Evolutionary conservation across 2,888 invertebrate genomes (phyloP), one percentile per base, ranked within the genome.

Genomic region (Aquatica leii): DNA sequence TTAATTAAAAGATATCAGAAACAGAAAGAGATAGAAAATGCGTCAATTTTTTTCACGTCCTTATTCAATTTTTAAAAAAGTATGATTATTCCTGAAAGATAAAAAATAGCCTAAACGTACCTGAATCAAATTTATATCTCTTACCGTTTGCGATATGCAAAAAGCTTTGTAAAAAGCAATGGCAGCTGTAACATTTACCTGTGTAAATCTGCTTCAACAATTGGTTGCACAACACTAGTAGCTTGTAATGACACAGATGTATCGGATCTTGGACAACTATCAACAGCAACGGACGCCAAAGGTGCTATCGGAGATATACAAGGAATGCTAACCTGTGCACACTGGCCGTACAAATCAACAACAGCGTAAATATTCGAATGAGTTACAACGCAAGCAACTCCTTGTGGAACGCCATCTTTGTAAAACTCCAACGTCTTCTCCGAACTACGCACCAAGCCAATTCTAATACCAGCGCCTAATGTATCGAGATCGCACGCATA

Each of bases 261-360:
- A 62, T 82, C 81, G 0, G 80, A 79, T 31, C 78, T 68, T 6
- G 73, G 75, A 71, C 78, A 79, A 49, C 72, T 75, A 40, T 76
- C 80, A 40, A 76, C 80, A 71, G 24, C 81, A 74, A 68, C 80
- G 75, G 65, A 74, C 76, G 61, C 81, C 48, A 71, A 81, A 59
- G 43, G 83, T 12, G 74, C 76, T 17, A 78, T 56, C 1, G 81
- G 80, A 1, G 80, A 78, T 17, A 74, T 76, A 61, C 80, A 79
- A 3, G 78, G 78, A 52, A 79, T 79, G 68, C 83, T 88, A 14
- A 95, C 96, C 86, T 97, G 95, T 1, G 95, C 94, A 81, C 97
- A 97, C 78, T 95, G 95, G 0, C 97, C 97, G 76, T 96, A 97
- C 54, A 97, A 84, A 83, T 97, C 97, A 52, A 97, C 90, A n/a